These are phyloP conservation scores for Digitonthophagus gazella DNA, from an alignment of 2,888 invertebrate species.

Conservation along the genomic window DNA sequence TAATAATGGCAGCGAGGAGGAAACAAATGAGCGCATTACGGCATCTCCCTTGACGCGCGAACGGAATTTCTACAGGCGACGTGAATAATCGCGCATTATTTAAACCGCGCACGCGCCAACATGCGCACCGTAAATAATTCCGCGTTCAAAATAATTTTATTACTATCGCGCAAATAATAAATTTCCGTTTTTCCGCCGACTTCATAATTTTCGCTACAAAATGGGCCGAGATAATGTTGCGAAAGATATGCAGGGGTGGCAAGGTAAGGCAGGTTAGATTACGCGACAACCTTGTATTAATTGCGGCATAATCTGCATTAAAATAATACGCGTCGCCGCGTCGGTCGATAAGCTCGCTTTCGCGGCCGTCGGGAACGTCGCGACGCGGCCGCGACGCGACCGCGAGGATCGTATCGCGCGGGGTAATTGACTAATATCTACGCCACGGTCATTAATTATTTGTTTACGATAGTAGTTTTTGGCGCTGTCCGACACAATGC, in stretches of 20 bases:
- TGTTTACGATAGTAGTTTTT: conserved; percentile 31
- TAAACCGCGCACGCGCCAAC: not conserved
- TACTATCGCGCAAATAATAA: not conserved
- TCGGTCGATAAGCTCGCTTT: conserved; percentile 24
- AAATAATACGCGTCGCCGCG: conserved; percentile 25
- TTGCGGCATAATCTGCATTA: conserved; percentile 27
- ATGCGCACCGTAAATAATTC: not conserved
- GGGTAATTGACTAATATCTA: conserved; percentile 29
- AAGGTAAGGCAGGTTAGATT: conserved; percentile 9
- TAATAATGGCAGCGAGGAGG: conserved; percentile 14
- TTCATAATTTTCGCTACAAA: not conserved
- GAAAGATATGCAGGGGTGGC: not conserved
- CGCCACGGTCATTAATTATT: conserved; percentile 31
- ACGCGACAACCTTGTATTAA: conserved; percentile 21
- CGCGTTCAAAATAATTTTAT: not conserved
- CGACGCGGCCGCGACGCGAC: conserved; percentile 19
- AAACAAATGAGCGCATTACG: not conserved
- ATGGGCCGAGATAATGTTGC: not conserved
- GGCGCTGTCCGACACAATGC: conserved; percentile 30
- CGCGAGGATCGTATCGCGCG: conserved; percentile 26
- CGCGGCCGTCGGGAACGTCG: conserved; percentile 5
- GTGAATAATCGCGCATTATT: not conserved
- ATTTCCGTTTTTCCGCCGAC: not conserved
- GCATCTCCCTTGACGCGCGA: not conserved
- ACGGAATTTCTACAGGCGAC: not conserved